Conservation (phyloP, 1,140 invertebrate species). For the Trigoniulus corallinus region DNA sequence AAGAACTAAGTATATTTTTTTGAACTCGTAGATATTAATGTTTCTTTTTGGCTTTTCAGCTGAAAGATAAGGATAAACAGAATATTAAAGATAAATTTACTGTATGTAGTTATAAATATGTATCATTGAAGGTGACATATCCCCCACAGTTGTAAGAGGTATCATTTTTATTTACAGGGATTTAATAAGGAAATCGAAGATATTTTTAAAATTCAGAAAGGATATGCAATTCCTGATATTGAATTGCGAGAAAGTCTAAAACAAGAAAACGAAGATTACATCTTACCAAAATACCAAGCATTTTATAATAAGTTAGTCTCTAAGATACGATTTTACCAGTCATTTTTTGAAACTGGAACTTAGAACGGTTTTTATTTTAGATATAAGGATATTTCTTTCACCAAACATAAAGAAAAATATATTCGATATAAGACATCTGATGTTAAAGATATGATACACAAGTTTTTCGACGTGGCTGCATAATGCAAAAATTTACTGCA, state of each 20-base stretch:
- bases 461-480: conserved; percentile 62
- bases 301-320: conserved; percentile 51
- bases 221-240: conserved; percentile 82
- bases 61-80: conserved; percentile 74
- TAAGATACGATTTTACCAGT: not conserved
- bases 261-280: conserved; percentile 63
- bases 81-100: conserved; percentile 87
- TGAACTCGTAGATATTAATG: too few species aligned
- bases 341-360: not conserved
- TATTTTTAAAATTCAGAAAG: conserved; percentile 59
- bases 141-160: not conserved
- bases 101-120: conserved; percentile 36
- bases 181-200: conserved; percentile 95
- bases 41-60: too few species aligned
- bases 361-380: conserved; percentile 26
- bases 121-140: not conserved
- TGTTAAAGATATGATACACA: conserved; percentile 55
- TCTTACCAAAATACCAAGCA: conserved; percentile 63
- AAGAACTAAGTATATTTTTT: too few species aligned
- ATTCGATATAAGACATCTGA: conserved; percentile 77
- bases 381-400: conserved; percentile 54
- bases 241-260: conserved; percentile 67
- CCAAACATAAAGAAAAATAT: conserved; percentile 88
- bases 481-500: too few species aligned
- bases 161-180: conserved; percentile 30